Evolutionary conservation across 2,113 vertebrate species (phyloP).

Genomic region (Lipophrys pholis): DNA sequence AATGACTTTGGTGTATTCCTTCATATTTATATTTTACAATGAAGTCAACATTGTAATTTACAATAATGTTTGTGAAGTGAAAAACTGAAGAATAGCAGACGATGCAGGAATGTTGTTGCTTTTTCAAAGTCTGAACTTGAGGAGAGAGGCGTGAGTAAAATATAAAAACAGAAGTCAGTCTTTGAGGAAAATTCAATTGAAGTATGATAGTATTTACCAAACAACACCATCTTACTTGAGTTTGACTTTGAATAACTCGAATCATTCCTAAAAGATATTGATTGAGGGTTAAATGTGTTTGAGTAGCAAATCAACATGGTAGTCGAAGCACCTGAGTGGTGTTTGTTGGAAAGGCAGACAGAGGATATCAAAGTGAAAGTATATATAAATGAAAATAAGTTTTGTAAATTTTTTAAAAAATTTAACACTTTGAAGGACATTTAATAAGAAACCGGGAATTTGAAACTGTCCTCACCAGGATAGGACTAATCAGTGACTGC

Average conservation of each 20-base stretch:
- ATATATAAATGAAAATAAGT: no score
- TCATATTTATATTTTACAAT: constrained; percentile 35
- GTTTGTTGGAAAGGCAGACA: neutral
- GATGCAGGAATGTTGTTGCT: constrained; percentile 11
- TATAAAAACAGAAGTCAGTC: neutral
- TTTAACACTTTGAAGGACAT: no score
- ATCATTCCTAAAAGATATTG: neutral
- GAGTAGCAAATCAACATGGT: neutral
- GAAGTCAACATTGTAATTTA: constrained; percentile 39
- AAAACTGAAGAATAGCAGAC: constrained; percentile 10
- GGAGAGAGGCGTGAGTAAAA: constrained; percentile 20
- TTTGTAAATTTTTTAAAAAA: no score
- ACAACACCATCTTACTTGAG: neutral
- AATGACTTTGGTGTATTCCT: constrained; percentile 29
- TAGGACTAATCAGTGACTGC: no score
- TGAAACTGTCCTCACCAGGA: no score
- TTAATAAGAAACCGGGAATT: no score
- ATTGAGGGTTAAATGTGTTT: neutral
- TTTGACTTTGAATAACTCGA: neutral
- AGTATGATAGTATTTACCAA: neutral
- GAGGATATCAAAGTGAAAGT: neutral
- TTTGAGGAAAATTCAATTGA: constrained; percentile 26
- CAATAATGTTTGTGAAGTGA: constrained; percentile 12
- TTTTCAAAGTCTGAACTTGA: constrained; percentile 4
- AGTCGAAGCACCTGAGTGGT: neutral